Evolutionary conservation across 2,888 invertebrate genomes (phyloP), one percentile per base, ranked within the genome.

Genomic region (Scaptomyza polygonia): DNA sequence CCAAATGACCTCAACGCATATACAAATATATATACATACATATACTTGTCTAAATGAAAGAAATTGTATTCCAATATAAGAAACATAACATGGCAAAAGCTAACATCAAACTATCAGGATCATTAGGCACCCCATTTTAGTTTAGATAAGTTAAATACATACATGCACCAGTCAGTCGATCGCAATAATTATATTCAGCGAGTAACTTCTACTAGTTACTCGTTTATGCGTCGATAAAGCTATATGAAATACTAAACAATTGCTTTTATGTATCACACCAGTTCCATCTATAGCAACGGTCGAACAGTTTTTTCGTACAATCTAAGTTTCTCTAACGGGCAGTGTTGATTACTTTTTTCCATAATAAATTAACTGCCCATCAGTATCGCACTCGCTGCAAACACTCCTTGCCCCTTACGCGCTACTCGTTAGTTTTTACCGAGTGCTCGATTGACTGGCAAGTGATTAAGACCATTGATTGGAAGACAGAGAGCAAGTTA

Each of bases 1-100:
- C 74, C 78, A 77, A 64, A 14, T 51, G 42, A 67, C 72, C 69
- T 73, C 63, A 75, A 59, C 14, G 49, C 32, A 54, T 30, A 47
- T 32, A 61, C 36, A 62, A 21, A 48, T 34, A 49, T 32, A 11
- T 27, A 55, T 8, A 48, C 30, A n/a, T 16, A 54, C 5, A 52
- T 25, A 49, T 39, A 53, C 49, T 48, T 27, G 16, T 57, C 29
- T 25, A 58, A 39, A 47, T 25, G 55, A 6, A 47, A 30, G 18
- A 16, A 5, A 30, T 30, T 27, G 30, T 61, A 54, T 54, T 58
- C 49, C 54, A 62, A 52, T 54, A 66, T 36, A 32, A 36, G 18
- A 21, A 40, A 32, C 9, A 51, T 34, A 43, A 6, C 12, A 14
- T n/a, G n/a, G 14, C 32, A 40, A 27, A 12, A 39, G 54, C 32